Evolutionary conservation across 2,113 vertebrate species (phyloP), one percentile per base, ranked within the genome.

Genomic region (Odocoileus virginianus): DNA sequence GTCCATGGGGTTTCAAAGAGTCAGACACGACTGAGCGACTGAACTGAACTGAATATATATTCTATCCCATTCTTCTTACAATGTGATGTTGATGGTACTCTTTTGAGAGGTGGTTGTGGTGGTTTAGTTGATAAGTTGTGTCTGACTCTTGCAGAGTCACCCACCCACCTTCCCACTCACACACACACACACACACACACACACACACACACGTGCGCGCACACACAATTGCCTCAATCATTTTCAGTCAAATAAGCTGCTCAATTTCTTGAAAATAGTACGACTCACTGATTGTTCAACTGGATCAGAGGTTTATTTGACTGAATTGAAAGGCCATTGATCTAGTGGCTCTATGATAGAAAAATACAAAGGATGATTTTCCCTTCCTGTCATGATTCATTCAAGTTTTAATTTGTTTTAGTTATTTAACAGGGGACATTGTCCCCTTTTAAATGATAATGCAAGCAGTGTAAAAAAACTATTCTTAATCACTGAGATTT

Each of bases 371-470:
- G 28, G n/a, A 82, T 61, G 76, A 87, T 71, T 95, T 96, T 88
- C 93, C 52, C 16, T 55, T 85, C 28, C 13, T 86, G 54, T 61
- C 54, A 64, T 76, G 85, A 28, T 85, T 91, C 86, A 93, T 86
- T 87, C 60, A 61, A 57, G 9, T 92, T 94, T 97, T 91, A 96
- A 97, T 95, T 87, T 96, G 82, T 87, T 93, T 64, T 81, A 58
- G 61, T 88, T 92, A 79, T 93, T 89, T 94, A 96, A 91, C 3
- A 78, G n/a, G 43, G 55, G 81, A 86, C 5, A 33, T 52, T 90
- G 16, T 45, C 92, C 55, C 16, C 27, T 82, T 92, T 85, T 94
- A 57, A 93, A 89, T 28, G 40, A 76, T 30, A 36, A 33, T 74
- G 4, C 57, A 40, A 21, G 1, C 33, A n/a, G 25, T 67, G n/a